Conservation (phyloP, 2,888 invertebrate species). For the Odontocolon sp. region DNA sequence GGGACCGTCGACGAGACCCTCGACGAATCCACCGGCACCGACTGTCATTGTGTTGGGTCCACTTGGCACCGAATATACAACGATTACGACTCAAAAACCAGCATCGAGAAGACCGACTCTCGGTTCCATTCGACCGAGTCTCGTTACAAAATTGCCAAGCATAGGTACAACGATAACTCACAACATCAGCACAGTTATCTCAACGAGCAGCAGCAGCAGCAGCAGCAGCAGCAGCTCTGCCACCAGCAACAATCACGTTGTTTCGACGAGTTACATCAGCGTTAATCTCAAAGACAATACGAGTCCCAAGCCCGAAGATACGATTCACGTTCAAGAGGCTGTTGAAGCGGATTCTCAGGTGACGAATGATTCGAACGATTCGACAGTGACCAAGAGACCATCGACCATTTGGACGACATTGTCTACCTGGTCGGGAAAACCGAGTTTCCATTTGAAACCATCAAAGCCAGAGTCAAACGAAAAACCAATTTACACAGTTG, state of each 20-base stretch:
- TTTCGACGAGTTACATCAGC: conserved; percentile 77
- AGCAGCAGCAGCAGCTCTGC: conserved; percentile 69
- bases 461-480: conserved; percentile 58
- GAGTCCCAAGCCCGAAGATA: conserved; percentile 40
- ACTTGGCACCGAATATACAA: conserved; percentile 74
- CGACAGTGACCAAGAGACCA: conserved; percentile 64
- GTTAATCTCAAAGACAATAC: conserved; percentile 76
- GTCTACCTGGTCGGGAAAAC: conserved; percentile 74
- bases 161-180: conserved; percentile 77
- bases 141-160: conserved; percentile 71
- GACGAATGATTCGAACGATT: neutral
- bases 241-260: conserved; percentile 73
- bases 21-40: conserved; percentile 82
- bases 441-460: conserved; percentile 74
- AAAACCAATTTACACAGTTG: conserved; percentile 55
- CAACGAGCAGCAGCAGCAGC: conserved; percentile 65
- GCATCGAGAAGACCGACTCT: conserved; percentile 70
- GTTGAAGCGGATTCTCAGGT: conserved; percentile 3
- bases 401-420: conserved; percentile 73
- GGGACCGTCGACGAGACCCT: conserved; percentile 76
- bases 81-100: conserved; percentile 74
- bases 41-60: conserved; percentile 85
- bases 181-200: conserved; percentile 78
- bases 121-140: conserved; percentile 59
- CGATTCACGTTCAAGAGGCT: neutral